These are phyloP conservation scores for Myodes glareolus DNA, from an alignment of 2,113 vertebrate species.

Conservation along the genomic window DNA sequence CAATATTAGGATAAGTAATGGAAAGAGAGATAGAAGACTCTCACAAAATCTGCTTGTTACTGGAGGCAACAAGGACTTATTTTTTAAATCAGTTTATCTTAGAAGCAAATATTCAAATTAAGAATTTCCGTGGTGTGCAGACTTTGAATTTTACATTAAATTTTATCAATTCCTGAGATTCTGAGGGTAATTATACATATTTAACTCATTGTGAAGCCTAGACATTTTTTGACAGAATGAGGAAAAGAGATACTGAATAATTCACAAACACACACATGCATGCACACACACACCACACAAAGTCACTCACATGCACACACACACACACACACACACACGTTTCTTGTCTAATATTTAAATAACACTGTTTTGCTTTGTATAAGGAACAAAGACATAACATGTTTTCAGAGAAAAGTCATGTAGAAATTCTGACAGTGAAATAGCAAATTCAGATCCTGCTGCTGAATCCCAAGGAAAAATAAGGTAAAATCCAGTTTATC, in stretches of 20 bases:
- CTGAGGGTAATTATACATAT: background rate
- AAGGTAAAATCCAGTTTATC: background rate
- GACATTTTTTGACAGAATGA: background rate
- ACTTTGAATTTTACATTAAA: background rate
- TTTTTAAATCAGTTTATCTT: background rate
- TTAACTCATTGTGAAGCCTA: background rate
- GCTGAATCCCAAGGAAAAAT: background rate
- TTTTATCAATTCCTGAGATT: background rate
- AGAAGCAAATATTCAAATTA: background rate
- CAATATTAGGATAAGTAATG: background rate
- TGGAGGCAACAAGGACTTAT: background rate
- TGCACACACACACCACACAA: background rate
- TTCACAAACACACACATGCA: background rate
- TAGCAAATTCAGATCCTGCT: background rate
- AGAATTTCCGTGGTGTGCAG: background rate
- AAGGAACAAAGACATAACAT: background rate
- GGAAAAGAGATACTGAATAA: background rate
- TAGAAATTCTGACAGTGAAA: background rate
- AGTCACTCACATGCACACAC: too few relatives aligned
- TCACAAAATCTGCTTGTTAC: background rate
- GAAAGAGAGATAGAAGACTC: background rate
- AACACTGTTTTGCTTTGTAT: background rate
- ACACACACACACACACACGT: background rate
- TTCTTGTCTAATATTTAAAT: background rate
- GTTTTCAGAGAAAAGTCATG: background rate